These are phyloP conservation scores for Toxotes jaculatrix DNA, from an alignment of 2,113 vertebrate species.

Conservation along the genomic window DNA sequence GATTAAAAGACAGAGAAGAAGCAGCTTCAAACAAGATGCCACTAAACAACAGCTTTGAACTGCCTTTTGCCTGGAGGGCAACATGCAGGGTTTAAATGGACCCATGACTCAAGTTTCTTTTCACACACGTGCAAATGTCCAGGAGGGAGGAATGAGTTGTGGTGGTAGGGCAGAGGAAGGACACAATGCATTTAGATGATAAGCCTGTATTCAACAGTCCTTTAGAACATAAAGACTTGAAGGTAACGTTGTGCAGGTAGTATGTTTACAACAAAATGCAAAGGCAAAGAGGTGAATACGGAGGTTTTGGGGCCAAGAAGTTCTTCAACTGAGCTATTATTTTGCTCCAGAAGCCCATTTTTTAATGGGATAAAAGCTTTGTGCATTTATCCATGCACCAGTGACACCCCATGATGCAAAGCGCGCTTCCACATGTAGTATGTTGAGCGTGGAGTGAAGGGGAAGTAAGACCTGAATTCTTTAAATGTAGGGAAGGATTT, in stretches of 20 bases:
- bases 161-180: conserved; percentile 40
- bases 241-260: conserved; percentile 44
- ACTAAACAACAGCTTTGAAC: conserved; percentile 77
- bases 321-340: conserved; percentile 1
- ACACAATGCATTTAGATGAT: conserved; percentile 47
- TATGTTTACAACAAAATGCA: conserved; percentile 5
- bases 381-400: conserved; percentile 87
- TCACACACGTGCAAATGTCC: conserved; percentile 84
- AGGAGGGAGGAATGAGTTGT: conserved; percentile 66
- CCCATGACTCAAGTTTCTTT: conserved; percentile 67
- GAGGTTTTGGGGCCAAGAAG: not conserved
- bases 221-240: conserved; percentile 15
- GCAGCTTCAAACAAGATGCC: conserved; percentile 56
- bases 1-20: conserved; percentile 53
- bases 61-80: conserved; percentile 80
- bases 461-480: conserved; percentile 94
- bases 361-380: not conserved
- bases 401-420: conserved; percentile 91
- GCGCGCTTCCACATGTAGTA: conserved; percentile 99
- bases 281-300: not conserved
- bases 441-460: conserved; percentile 93
- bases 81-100: conserved; percentile 65
- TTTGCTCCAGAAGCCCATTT: conserved; percentile 4
- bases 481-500: conserved; percentile 96
- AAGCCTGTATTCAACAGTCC: conserved; percentile 14